These are phyloP conservation scores for Babylonia areolata DNA, from an alignment of 1,140 invertebrate genomes.

Conservation along the genomic window DNA sequence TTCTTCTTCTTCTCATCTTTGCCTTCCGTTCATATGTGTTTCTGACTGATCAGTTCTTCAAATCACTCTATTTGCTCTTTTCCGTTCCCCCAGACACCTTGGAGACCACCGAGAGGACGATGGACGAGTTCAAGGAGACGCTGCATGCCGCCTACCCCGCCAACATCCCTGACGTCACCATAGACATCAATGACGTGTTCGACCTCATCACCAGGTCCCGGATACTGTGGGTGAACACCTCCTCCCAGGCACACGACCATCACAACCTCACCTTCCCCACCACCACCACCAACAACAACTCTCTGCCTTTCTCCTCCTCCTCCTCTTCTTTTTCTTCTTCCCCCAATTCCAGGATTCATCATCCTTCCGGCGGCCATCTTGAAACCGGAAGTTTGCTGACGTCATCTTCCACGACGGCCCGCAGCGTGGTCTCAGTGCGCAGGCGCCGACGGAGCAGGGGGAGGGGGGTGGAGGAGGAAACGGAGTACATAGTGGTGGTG, in stretches of 20 bases:
- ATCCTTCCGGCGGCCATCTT: background rate
- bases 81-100: conserved; percentile 40
- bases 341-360: background rate
- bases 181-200: conserved; percentile 42
- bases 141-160: conserved; percentile 45
- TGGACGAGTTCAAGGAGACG: conserved; percentile 35
- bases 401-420: background rate
- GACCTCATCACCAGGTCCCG: conserved; percentile 40
- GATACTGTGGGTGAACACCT: conserved; percentile 9
- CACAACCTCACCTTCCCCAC: conserved; percentile 20
- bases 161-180: conserved; percentile 33
- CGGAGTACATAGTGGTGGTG: conserved; percentile 27
- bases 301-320: no score
- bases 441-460: background rate
- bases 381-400: background rate
- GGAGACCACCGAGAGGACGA: conserved; percentile 42
- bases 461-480: conserved; percentile 13
- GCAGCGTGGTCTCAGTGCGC: background rate
- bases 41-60: background rate
- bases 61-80: background rate
- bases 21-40: background rate
- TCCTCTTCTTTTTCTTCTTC: background rate
- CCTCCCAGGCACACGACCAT: background rate
- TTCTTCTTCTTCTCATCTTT: background rate
- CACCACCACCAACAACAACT: no score